Evolutionary conservation across 1,140 invertebrate species (phyloP), one percentile per base, ranked within the genome.

Genomic region (Neodiprion lecontei): DNA sequence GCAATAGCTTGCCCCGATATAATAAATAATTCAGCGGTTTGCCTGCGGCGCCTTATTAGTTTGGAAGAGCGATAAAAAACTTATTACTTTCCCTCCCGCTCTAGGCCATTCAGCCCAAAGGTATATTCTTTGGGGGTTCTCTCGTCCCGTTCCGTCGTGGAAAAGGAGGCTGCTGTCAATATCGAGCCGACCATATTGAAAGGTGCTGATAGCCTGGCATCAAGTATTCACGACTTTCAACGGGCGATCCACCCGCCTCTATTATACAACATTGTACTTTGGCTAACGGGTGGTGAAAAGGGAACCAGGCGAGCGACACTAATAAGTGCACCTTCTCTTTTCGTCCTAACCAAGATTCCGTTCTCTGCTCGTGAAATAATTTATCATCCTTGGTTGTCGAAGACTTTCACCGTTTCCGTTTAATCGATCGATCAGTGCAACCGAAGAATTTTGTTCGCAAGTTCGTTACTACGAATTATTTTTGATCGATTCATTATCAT

Each of bases 1-100:
- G 70, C 75, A 79, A 76, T 73, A 79, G 79, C 80, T 23, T 69
- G 68, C 21, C 8, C 68, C 21, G 21, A 69, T 47, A 11, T 14
- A 28, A 47, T 69, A 69, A 69, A 69, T 69, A 69, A 28, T 69
- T 69, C 68, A 69, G 68, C 68, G 68, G 68, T 28, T 69, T 47
- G 47, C 47, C 12, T 12, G 21, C 21, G 68, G 68, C 68, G 47
- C 53, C 83, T 88, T 87, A 87, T 88, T 87, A 88, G 84, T 84
- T 84, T 74, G 78, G 71, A 79, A 77, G 82, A 84, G 83, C 82
- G 83, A 83, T 87, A 85, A 86, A 86, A 79, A 88, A 87, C 84
- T 86, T 87, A 87, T 88, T 87, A 87, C 87, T 84, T 84, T 83
- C 82, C 81, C 84, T 77, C 74, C 70, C 76, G 76, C 79, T 78